Conservation (phyloP, 2,888 invertebrate species). For the Hirtodrosophila cameraria region DNA sequence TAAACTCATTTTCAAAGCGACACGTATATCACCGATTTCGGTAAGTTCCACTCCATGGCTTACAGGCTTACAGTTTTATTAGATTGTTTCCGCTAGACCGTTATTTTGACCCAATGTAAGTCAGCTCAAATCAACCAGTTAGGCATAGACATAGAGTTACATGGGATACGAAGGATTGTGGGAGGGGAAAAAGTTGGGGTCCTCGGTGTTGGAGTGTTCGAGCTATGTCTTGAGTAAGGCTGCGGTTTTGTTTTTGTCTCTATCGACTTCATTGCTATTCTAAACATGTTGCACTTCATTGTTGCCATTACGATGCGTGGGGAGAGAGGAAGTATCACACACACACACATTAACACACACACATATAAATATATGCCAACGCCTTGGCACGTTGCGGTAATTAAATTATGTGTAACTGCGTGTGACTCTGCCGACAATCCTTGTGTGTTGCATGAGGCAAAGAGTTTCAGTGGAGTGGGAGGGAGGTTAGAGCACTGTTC, state of each 20-base stretch:
- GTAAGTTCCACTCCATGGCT: no score
- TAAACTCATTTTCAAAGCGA: no score
- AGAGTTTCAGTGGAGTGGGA: neutral
- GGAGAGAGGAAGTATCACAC: conserved; percentile 16
- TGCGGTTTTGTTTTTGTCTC: conserved; percentile 32
- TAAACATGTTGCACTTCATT: conserved; percentile 73
- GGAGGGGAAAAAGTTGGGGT: neutral
- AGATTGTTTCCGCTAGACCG: no score
- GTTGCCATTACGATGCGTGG: conserved; percentile 51
- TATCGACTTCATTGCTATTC: conserved; percentile 71
- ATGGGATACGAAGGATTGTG: neutral
- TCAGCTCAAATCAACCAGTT: no score
- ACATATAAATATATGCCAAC: conserved; percentile 31
- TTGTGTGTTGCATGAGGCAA: neutral
- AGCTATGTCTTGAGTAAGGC: conserved; percentile 22
- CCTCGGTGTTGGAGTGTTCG: neutral
- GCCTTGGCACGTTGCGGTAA: conserved; percentile 63
- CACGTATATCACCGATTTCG: no score
- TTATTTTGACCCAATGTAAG: no score
- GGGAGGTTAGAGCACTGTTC: neutral
- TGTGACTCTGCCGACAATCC: conserved; percentile 11
- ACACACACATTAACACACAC: neutral
- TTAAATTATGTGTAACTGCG: conserved; percentile 67
- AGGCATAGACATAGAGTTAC: no score
- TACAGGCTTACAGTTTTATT: no score